A percentile compares a stretch with the other conserved stretches of the same genome.
phyloP scores from a whole-genome alignment of 64 coral and sea anemone species.

The Astreopora myriophthalma region DNA sequence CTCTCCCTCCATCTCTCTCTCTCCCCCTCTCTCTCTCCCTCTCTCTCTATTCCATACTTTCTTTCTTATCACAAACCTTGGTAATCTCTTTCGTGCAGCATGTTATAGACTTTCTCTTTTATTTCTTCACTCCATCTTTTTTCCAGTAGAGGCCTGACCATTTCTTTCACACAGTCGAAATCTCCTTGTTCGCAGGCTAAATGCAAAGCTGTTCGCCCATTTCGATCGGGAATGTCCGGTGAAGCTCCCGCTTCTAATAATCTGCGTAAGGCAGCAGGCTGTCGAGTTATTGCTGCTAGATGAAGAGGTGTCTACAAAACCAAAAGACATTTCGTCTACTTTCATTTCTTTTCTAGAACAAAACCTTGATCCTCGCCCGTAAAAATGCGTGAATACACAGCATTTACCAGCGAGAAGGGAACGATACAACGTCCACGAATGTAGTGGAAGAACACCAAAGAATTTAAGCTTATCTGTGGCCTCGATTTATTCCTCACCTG shows the following conservation, averaged over 20 bases:
- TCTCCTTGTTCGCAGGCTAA: conserved; percentile 79
- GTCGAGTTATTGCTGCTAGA: conserved; percentile 60
- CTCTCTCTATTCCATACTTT: not conserved
- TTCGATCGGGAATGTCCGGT: conserved; percentile 22
- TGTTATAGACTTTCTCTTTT: conserved; percentile 41
- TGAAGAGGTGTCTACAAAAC: conserved; percentile 55
- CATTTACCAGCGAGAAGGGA: no score
- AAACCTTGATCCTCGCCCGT: no score
- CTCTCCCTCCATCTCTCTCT: not conserved
- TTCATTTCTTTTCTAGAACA: no score
- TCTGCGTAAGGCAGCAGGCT: conserved; percentile 5
- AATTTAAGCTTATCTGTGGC: not conserved
- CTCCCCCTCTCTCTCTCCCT: no score
- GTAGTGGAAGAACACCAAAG: not conserved
- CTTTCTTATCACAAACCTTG: conserved; percentile 19
- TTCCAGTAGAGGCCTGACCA: conserved; percentile 63
- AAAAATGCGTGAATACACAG: no score
- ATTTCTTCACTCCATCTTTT: conserved; percentile 68
- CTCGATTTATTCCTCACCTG: conserved; percentile 46
- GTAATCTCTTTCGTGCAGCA: conserved; percentile 55
- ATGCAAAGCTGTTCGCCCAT: conserved; percentile 84
- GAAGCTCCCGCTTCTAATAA: conserved; percentile 25
- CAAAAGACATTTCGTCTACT: not conserved
- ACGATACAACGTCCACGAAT: no score
- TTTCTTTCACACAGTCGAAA: conserved; percentile 52